These are phyloP conservation scores for Tolypeutes matacus DNA, from an alignment of 2,797 vertebrate species.

Conservation along the genomic window DNA sequence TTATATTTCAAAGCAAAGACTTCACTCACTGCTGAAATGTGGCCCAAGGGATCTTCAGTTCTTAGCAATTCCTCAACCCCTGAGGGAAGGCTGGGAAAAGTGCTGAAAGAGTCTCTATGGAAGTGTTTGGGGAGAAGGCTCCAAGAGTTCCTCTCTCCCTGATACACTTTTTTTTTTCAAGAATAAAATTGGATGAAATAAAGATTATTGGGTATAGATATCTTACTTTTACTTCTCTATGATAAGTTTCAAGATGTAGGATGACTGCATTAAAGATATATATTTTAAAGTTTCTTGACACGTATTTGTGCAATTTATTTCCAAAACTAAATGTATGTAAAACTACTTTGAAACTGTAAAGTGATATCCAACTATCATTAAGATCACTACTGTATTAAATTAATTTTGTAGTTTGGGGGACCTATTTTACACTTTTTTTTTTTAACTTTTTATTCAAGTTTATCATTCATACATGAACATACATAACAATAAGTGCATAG, in stretches of 20 bases:
- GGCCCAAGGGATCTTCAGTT: neutral
- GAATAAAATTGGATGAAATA: neutral
- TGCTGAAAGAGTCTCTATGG: neutral
- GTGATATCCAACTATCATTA: neutral
- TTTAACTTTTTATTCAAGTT: no score
- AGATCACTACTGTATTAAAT: conserved; percentile 22
- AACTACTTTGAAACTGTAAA: conserved; percentile 35
- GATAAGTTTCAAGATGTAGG: conserved; percentile 41
- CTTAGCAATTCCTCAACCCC: neutral
- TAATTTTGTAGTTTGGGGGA: conserved; percentile 48
- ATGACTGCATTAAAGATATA: neutral
- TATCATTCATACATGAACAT: no score
- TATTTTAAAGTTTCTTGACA: conserved; percentile 2
- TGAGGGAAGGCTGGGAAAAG: no score
- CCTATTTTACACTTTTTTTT: neutral
- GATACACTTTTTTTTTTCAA: neutral
- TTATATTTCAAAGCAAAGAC: neutral
- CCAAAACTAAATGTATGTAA: neutral
- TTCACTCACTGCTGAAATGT: neutral
- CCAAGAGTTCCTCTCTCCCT: neutral
- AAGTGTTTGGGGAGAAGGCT: neutral
- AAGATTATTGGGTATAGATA: neutral
- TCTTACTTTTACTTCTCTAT: conserved; percentile 42
- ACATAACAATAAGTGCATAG: no score
- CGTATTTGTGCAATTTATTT: conserved; percentile 46